phyloP scores from a whole-genome alignment of 2,797 vertebrate species.

The Echiichthys vipera region DNA sequence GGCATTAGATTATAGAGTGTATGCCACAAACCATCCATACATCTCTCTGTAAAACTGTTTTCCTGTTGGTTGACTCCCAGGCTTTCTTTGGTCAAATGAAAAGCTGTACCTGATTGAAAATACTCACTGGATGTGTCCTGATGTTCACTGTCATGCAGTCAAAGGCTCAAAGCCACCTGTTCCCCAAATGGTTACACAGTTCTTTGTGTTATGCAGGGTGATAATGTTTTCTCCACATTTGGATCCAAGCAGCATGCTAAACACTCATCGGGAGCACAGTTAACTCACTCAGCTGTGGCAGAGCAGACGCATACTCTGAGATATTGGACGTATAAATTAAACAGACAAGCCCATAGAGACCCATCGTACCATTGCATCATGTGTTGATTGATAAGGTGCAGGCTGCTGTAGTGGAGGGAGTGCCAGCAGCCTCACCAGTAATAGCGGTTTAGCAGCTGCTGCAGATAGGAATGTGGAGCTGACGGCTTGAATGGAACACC shows the following conservation, averaged over 20 bases:
- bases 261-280: conserved; percentile 16
- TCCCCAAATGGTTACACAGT: neutral
- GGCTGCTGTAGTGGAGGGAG: conserved; percentile 14
- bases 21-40: conserved; percentile 6
- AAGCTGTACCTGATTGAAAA: conserved; percentile 9
- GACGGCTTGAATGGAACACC: conserved; percentile 18
- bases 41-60: conserved; percentile 4
- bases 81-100: neutral
- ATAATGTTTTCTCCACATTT: neutral
- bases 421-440: conserved; percentile 25
- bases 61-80: neutral
- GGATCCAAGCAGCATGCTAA: conserved; percentile 14
- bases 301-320: conserved; percentile 7
- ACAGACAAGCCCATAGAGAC: conserved; percentile 25
- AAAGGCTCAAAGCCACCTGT: neutral
- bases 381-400: conserved; percentile 44
- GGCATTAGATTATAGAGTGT: conserved; percentile 14
- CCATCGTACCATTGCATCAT: neutral
- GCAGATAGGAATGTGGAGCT: conserved; percentile 25
- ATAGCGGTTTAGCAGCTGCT: conserved; percentile 26
- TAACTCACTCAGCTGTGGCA: conserved; percentile 21
- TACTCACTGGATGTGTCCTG: neutral
- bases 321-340: conserved; percentile 51
- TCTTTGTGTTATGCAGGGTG: conserved; percentile 3
- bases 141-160: neutral